Base-by-base conservation (phyloP, 2,888 invertebrate species). In the Xanthostigma xanthostigma region DNA sequence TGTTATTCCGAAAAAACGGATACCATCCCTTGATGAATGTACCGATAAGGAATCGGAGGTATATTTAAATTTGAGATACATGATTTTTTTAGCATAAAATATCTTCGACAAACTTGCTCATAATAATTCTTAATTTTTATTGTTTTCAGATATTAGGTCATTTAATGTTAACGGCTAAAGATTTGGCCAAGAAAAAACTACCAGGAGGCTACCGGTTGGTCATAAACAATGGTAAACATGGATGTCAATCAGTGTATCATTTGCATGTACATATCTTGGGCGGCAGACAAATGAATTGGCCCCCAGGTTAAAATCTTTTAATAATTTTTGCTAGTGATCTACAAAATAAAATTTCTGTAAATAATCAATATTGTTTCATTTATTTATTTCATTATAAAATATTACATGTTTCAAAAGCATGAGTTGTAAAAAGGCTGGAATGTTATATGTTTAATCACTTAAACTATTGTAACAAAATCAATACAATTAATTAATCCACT, bases 231-330 rank as follows among this genome's bases (percentile, higher is more conserved):
- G 89, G 90, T 0, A 64, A 70, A 1, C 74, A 88, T 54, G 90
- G 88, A 0, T 80, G 81, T n/a, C 90, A 91, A 63, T 81, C 81
- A 8, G 87, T 90, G 3, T 85, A 80, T 66, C 89, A 91, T 61
- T 67, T 91, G 3, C 91, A 91, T 60, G 60, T 90, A 34, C 90
- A 91, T 63, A 79, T 91, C 39, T 61, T 90, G 38, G 90, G 89
- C 0, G 87, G 87, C 0, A 63, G 88, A 43, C 88, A 89, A 67
- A 71, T 89, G 55, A 55, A 54, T 40, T 68, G 68, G 68, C 68
- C 68, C 10, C 68, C 67, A 49, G 67, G 67, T 36, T 67, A 62
- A 61, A 50, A 4, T 44, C 27, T 6, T 27, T 6, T 6, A 27
- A 27, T 27, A 27, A 27, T 27, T 27, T 27, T 27, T 27, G 27